Conservation (phyloP, 2,888 invertebrate genomes). For the Synergus itoensis region DNA sequence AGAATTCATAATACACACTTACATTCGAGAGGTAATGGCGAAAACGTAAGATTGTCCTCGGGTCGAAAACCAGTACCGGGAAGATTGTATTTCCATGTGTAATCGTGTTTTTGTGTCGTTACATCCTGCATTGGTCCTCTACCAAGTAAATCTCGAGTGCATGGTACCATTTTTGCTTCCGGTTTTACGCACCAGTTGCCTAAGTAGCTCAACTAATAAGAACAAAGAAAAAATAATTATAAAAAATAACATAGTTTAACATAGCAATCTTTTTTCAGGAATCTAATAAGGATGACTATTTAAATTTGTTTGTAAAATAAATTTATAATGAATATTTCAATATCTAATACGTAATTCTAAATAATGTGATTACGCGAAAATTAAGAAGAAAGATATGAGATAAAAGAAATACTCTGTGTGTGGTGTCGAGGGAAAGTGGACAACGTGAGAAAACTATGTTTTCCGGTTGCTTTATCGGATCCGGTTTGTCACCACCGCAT, state of each 20-base stretch:
- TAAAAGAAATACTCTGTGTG: conserved; percentile 61
- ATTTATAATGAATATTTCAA: too few species aligned
- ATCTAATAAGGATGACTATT: too few species aligned
- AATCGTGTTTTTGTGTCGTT: conserved; percentile 88
- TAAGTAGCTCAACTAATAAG: conserved; percentile 69
- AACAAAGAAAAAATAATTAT: conserved; percentile 43
- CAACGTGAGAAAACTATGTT: conserved; percentile 63
- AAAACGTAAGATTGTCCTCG: conserved; percentile 50
- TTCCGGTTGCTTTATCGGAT: conserved; percentile 58
- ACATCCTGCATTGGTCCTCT: conserved; percentile 85
- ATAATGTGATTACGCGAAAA: background rate
- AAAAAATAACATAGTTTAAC: background rate
- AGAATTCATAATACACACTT: conserved; percentile 29
- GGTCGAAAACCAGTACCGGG: conserved; percentile 47
- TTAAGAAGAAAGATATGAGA: background rate
- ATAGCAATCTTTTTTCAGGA: too few species aligned
- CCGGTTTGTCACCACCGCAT: conserved; percentile 64
- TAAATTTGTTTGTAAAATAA: too few species aligned
- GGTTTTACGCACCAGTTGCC: conserved; percentile 71
- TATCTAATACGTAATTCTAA: background rate
- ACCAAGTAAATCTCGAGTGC: conserved; percentile 66
- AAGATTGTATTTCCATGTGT: conserved; percentile 74
- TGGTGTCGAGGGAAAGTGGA: conserved; percentile 69
- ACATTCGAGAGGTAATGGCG: conserved; percentile 56
- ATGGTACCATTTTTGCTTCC: conserved; percentile 63